Evolutionary conservation across 2,888 invertebrate genomes (phyloP), one percentile per base, ranked within the genome.

Genomic region (Cerastis leucographa): DNA sequence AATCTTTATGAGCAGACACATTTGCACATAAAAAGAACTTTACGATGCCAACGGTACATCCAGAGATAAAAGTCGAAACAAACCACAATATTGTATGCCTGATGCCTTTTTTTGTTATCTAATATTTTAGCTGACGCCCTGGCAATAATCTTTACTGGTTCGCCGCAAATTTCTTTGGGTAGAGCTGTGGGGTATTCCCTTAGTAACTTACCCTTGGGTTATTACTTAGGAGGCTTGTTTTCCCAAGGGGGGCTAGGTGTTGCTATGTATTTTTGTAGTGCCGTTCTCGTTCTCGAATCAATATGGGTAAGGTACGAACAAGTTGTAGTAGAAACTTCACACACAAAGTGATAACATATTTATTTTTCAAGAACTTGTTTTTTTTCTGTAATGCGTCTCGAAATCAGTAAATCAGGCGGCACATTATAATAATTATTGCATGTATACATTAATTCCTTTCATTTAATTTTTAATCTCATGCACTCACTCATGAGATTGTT

Each of bases 11-110:
- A 89, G 90, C 89, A 91, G 87, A 92, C 94, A 92, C 93, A 94
- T 95, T 93, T 93, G 92, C 91, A 92, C 94, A 93, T 95, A 95
- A 95, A 95, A 95, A 94, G 91, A 94, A 94, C 88, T 95, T 95
- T 95, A 94, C 92, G 93, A 86, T 87, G 86, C 84, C 86, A 82
- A 76, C 89, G 88, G 88, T 84, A 85, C 86, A 73, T 84, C 80
- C 74, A 85, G 80, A 90, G 90, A 91, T 92, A 92, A 92, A 92
- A 91, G 87, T 87, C 83, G 87, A 91, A 93, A 93, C 90, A 92
- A 90, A 91, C 90, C 90, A 86, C 92, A 90, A 91, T 93, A 92
- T 91, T 80, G 91, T 91, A 88, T 91, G 92, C 91, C 91, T 92
- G 91, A 91, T 92, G 91, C 85, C 90, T 91, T 91, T 91, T 92